Conservation (phyloP, 2,888 invertebrate genomes). For the Apotomis turbidana region DNA sequence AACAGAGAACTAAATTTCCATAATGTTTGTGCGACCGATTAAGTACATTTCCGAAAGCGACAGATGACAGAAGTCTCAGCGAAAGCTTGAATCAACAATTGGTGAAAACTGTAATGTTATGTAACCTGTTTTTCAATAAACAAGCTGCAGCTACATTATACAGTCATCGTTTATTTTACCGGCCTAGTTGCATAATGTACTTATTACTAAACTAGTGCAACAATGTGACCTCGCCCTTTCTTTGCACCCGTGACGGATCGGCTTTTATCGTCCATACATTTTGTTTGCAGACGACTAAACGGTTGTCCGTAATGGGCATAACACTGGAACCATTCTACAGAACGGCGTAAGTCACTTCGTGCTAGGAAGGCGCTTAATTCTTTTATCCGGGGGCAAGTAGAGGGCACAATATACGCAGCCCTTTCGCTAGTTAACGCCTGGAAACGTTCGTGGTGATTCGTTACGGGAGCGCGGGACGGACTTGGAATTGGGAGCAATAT, state of each 20-base stretch:
- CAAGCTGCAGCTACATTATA: no score
- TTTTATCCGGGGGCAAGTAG: neutral
- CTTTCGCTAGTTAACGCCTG: conserved; percentile 73
- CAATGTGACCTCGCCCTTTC: conserved; percentile 42
- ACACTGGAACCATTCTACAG: conserved; percentile 55
- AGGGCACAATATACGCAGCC: conserved; percentile 45
- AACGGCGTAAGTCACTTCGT: neutral
- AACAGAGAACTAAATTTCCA: no score
- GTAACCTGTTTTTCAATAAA: no score
- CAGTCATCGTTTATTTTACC: no score
- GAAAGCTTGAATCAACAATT: no score
- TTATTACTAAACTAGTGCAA: no score
- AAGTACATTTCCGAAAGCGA: no score
- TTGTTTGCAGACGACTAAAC: conserved; percentile 69
- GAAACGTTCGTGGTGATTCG: conserved; percentile 72
- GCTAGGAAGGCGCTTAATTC: neutral
- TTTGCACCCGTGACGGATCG: conserved; percentile 59
- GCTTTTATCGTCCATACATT: conserved; percentile 60
- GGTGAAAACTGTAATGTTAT: no score
- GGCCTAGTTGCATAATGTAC: neutral
- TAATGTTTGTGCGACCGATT: no score
- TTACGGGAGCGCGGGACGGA: conserved; percentile 59
- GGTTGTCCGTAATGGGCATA: conserved; percentile 70
- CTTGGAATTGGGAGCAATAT: conserved; percentile 20
- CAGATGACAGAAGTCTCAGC: no score